These are phyloP conservation scores for Chroicocephalus ridibundus DNA, from an alignment of 2,113 vertebrate genomes.

Conservation along the genomic window DNA sequence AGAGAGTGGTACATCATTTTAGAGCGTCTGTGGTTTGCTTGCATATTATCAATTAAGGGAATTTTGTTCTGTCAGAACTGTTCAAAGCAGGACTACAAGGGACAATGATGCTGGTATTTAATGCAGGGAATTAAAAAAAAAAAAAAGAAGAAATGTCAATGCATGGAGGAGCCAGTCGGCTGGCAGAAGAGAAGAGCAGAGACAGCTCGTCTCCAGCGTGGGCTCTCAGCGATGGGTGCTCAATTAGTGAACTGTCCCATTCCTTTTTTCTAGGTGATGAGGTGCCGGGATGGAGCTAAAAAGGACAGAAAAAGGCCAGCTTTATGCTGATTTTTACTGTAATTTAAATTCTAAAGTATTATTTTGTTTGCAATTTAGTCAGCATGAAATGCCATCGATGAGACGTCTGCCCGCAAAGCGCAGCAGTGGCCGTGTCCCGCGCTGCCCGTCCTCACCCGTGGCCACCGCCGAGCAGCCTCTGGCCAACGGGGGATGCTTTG, in stretches of 20 bases:
- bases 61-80: background rate
- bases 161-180: background rate
- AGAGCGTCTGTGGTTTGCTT: background rate
- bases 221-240: background rate
- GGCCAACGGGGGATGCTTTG: background rate
- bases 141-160: background rate
- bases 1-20: background rate
- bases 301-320: background rate
- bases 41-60: background rate
- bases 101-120: background rate
- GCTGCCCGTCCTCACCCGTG: background rate
- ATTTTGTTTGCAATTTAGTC: background rate
- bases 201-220: accelerated
- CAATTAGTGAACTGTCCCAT: background rate
- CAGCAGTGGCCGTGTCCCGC: background rate
- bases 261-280: background rate
- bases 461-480: background rate
- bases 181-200: background rate
- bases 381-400: background rate
- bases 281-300: background rate
- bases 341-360: background rate
- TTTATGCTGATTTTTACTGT: background rate
- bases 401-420: accelerated
- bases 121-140: background rate
- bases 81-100: background rate